These are phyloP conservation scores for Climacteris rufus DNA, from an alignment of 2,113 vertebrate species.

Conservation along the genomic window DNA sequence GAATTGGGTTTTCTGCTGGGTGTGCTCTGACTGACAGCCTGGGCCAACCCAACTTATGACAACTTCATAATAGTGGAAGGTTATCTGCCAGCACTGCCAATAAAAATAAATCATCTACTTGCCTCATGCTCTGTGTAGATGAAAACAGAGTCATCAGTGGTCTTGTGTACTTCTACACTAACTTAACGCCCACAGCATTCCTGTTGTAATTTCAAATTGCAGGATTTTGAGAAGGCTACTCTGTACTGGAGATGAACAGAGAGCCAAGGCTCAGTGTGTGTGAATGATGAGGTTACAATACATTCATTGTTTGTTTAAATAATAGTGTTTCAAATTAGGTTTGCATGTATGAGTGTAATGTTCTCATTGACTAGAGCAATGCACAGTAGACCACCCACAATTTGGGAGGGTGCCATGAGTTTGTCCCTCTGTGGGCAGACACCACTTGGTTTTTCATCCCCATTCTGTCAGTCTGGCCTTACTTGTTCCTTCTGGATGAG, in stretches of 20 bases:
- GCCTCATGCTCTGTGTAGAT: slow-evolving; percentile 3
- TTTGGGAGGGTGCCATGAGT: not conserved
- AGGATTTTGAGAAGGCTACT: slow-evolving; percentile 8
- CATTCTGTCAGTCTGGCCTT: not conserved
- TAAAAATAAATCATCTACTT: slow-evolving; percentile 54
- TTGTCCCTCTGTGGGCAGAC: slow-evolving; percentile 9
- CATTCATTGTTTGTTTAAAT: slow-evolving; percentile 29
- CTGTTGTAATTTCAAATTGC: not conserved
- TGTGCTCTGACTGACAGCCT: not conserved
- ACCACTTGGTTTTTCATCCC: not conserved
- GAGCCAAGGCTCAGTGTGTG: not conserved
- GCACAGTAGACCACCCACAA: slow-evolving; percentile 41
- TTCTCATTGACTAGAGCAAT: not conserved
- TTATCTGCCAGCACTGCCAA: slow-evolving; percentile 33
- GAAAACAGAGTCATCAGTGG: slow-evolving; percentile 32
- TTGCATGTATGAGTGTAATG: not conserved
- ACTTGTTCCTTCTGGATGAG: not conserved
- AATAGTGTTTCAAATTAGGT: slow-evolving; percentile 13
- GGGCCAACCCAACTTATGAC: not conserved
- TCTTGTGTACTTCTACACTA: slow-evolving; percentile 7
- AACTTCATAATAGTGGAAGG: not conserved
- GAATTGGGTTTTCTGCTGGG: not conserved
- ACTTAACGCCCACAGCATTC: slow-evolving; percentile 5
- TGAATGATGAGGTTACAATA: not conserved
- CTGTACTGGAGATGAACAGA: not conserved